Conservation (phyloP, 2,888 invertebrate species). For the Craniophora ligustri region DNA sequence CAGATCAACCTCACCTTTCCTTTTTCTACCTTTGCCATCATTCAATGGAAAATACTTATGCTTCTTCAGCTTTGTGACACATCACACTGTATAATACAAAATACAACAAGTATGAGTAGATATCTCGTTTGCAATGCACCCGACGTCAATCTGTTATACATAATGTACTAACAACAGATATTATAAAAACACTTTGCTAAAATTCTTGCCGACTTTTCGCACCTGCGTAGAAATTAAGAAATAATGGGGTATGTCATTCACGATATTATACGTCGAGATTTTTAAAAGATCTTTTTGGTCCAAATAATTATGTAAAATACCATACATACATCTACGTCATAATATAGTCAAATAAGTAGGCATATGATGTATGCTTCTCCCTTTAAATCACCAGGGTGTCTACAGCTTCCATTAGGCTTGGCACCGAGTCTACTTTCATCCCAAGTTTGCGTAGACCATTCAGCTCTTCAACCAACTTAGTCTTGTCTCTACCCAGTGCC, state of each 20-base stretch:
- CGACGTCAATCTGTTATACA: too few species aligned
- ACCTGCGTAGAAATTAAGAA: not conserved
- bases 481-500: constrained; percentile 89
- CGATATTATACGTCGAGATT: too few species aligned
- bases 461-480: constrained; percentile 89
- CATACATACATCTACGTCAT: constrained; percentile 3
- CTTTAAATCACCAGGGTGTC: constrained; percentile 80
- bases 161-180: too few species aligned
- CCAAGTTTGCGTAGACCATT: constrained; percentile 90
- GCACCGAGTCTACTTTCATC: constrained; percentile 89
- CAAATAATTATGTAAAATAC: constrained; percentile 10
- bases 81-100: too few species aligned
- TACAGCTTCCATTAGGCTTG: constrained; percentile 90
- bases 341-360: constrained; percentile 4
- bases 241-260: not conserved
- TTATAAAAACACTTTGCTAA: too few species aligned
- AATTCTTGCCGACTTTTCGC: not conserved
- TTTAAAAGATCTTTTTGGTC: constrained; percentile 11
- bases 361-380: constrained; percentile 2
- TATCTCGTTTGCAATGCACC: too few species aligned
- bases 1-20: too few species aligned
- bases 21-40: too few species aligned
- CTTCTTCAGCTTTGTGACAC: too few species aligned
- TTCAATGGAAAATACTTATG: too few species aligned
- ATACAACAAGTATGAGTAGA: too few species aligned